A percentile compares a stretch with the other conserved stretches of the same genome.
These are phyloP conservation scores for Synergus umbraculus DNA, from an alignment of 2,888 invertebrate genomes.

Conservation along the genomic window DNA sequence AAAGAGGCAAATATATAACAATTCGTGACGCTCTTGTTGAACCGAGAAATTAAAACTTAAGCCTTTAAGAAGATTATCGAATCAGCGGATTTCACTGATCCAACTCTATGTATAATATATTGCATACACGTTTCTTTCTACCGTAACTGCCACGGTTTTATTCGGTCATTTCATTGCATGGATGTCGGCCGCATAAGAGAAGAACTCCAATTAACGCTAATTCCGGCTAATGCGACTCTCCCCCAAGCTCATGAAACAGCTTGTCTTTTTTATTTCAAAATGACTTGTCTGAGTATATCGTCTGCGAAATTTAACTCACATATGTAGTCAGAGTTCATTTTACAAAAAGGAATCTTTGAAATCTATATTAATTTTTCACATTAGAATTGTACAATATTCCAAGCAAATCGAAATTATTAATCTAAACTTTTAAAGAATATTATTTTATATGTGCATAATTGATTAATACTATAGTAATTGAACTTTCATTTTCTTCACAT, in stretches of 20 bases:
- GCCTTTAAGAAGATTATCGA: constrained; percentile 60
- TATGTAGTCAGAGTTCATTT: background rate
- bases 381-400: too few relatives aligned
- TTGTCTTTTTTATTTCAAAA: constrained; percentile 62
- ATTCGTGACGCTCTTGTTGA: background rate
- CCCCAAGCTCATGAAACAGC: constrained; percentile 61
- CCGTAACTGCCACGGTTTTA: constrained; percentile 51
- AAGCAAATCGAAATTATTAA: background rate
- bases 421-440: background rate
- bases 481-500: background rate
- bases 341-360: background rate
- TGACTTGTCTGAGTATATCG: constrained; percentile 58
- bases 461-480: background rate
- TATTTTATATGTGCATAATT: background rate
- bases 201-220: constrained; percentile 74
- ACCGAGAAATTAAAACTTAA: constrained; percentile 40
- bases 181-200: constrained; percentile 53
- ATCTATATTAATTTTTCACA: too few relatives aligned
- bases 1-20: background rate
- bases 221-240: constrained; percentile 71
- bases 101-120: constrained; percentile 56
- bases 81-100: constrained; percentile 54
- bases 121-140: constrained; percentile 49
- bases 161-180: constrained; percentile 49
- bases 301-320: constrained; percentile 52